Conservation (phyloP, 37 sponge, comb jelly and placozoan species). For the Cladorhizidae sp. region DNA sequence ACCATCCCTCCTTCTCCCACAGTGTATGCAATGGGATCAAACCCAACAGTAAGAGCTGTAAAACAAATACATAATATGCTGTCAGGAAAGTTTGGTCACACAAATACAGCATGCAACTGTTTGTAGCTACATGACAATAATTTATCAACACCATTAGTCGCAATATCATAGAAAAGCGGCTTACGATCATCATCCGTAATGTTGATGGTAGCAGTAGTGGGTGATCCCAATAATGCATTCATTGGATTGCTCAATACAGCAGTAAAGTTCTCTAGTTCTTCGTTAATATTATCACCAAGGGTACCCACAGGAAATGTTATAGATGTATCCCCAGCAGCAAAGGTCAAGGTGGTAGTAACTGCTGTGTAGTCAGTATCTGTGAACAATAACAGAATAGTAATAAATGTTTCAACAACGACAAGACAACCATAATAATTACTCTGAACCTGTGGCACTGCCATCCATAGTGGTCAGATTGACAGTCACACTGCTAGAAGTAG, state of each 20-base stretch:
- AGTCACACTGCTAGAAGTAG: background rate
- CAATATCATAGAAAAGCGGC: too few species aligned
- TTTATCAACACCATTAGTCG: too few species aligned
- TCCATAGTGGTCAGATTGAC: slow-evolving; percentile 35
- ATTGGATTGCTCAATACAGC: slow-evolving; percentile 9
- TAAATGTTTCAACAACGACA: too few species aligned
- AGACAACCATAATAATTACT: too few species aligned
- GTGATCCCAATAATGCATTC: background rate
- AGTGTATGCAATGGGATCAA: slow-evolving; percentile 40
- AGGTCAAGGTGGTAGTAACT: background rate
- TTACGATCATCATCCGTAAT: slow-evolving; percentile 49
- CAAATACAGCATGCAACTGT: too few species aligned
- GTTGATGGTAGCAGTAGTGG: slow-evolving; percentile 6
- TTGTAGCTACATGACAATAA: too few species aligned
- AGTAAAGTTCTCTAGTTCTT: slow-evolving; percentile 34
- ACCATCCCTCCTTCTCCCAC: slow-evolving; percentile 15
- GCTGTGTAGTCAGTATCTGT: too few species aligned
- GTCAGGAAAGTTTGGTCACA: too few species aligned
- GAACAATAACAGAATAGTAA: too few species aligned
- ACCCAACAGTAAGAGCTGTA: background rate
- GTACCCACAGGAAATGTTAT: background rate
- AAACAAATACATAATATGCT: too few species aligned
- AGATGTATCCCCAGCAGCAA: slow-evolving; percentile 6
- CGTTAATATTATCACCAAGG: slow-evolving; percentile 30
- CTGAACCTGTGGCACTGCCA: too few species aligned